Base-by-base conservation (phyloP, 2,113 vertebrate genomes). In the Conger conger region DNA sequence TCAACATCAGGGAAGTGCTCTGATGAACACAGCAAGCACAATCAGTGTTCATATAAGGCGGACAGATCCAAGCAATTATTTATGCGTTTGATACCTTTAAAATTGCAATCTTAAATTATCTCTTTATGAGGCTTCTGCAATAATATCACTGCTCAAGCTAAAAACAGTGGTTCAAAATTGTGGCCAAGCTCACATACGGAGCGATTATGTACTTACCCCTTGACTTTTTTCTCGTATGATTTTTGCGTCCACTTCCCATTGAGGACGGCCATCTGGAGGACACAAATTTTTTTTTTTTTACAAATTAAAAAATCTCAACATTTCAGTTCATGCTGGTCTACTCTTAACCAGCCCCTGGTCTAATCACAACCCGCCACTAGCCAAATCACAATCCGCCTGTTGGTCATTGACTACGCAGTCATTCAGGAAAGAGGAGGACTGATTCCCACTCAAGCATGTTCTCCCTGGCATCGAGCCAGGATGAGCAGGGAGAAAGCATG, bases 181-280 rank as follows among this genome's bases (percentile, higher is more conserved):
- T 18, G 16, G 3, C 18, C 54, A 57, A 16, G 16, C 54, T 57
- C 54, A 57, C 54, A 23, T 23, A 81, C 30, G 33, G 1, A 57
- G 42, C 50, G 37, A 84, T 84, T 50, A 33, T 84, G n/a, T 73
- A 95, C 97, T 98, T 93, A 99, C 98, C 93, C 96, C 97, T 95
- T 98, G 98, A 95, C 96, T 96, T 91, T 97, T 98, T 92, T 99
- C 98, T 83, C 96, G 95, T 78, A 97, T 93, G 93, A 99, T 97
- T 94, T 98, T 99, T 84, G 97, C 98, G 93, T 99, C 98, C 88
- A 97, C 98, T 87, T 99, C 98, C 98, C 98, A 99, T 27, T 99
- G 97, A 89, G 98, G 97, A 90, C 98, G 93, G 93, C 98, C 98
- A 95, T 99, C 98, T 99, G 91, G 88, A 90, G 81, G 90, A 86